Evolutionary conservation across 2,888 invertebrate genomes (phyloP).

Genomic region (Apocheima hispidaria): DNA sequence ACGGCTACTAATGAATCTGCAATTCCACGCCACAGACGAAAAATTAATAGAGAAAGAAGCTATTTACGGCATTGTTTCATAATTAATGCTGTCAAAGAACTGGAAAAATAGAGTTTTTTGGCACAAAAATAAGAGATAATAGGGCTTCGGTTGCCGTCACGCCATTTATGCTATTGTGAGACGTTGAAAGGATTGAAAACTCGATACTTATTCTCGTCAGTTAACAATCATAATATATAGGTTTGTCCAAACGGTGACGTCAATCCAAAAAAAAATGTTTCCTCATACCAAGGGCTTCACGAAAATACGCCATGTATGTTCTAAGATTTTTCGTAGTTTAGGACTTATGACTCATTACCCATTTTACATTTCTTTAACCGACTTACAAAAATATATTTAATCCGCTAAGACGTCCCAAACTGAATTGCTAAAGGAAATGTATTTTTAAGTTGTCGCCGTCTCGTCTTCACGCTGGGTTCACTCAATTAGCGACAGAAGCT

Average conservation of each 20-base stretch:
- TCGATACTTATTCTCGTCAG: no score
- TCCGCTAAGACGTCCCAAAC: slow-evolving; percentile 55
- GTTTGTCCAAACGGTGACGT: no score
- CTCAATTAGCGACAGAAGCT: slow-evolving; percentile 69
- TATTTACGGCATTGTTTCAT: slow-evolving; percentile 43
- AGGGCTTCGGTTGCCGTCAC: not conserved
- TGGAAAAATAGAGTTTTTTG: slow-evolving; percentile 22
- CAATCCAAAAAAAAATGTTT: no score
- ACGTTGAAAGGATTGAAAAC: not conserved
- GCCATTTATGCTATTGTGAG: not conserved
- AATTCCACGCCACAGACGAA: slow-evolving; percentile 39
- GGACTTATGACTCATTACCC: not conserved
- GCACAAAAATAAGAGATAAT: slow-evolving; percentile 10
- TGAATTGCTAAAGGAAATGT: slow-evolving; percentile 71
- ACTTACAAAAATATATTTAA: not conserved
- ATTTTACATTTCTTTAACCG: not conserved
- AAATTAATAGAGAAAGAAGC: slow-evolving; percentile 39
- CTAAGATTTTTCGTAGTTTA: no score
- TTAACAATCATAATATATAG: no score
- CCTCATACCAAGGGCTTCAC: no score
- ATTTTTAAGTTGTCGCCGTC: slow-evolving; percentile 80
- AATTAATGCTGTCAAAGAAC: slow-evolving; percentile 43
- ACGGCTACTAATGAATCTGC: slow-evolving; percentile 72
- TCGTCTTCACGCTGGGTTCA: slow-evolving; percentile 68
- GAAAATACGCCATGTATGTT: no score